A percentile compares a stretch with the other conserved stretches of the same genome.
Evolutionary conservation across 1,140 invertebrate genomes (phyloP).

Genomic region (Bathynomus jamesi): DNA sequence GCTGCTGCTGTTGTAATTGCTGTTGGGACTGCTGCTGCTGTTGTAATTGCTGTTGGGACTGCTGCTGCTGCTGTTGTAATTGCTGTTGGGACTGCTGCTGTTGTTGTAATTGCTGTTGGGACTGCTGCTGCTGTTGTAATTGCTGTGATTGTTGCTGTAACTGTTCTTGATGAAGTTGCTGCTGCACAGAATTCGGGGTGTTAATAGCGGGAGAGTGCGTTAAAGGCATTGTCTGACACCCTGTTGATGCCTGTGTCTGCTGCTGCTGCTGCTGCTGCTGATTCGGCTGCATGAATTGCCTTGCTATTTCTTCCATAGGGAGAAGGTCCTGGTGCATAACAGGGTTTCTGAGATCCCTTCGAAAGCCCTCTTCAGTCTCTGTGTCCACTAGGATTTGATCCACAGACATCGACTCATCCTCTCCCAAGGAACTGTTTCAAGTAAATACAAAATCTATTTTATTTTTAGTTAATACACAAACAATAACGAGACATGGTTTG

Average conservation of each 20-base stretch:
- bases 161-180: neutral
- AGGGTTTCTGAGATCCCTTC: neutral
- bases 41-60: neutral
- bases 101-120: neutral
- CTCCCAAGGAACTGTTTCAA: neutral
- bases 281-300: neutral
- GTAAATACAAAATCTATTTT: too few species aligned
- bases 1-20: too few species aligned
- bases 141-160: neutral
- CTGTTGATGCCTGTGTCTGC: neutral
- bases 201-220: neutral
- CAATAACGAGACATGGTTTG: too few species aligned
- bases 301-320: neutral
- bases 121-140: neutral
- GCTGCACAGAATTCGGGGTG: neutral
- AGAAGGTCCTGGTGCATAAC: neutral
- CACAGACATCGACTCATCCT: neutral
- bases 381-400: neutral
- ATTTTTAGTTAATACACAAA: too few species aligned
- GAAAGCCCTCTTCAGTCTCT: neutral
- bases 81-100: neutral
- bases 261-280: neutral
- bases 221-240: neutral
- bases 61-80: neutral
- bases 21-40: neutral